Evolutionary conservation across 2,113 vertebrate genomes (phyloP).

Genomic region (Dicerorhinus sumatrensis): DNA sequence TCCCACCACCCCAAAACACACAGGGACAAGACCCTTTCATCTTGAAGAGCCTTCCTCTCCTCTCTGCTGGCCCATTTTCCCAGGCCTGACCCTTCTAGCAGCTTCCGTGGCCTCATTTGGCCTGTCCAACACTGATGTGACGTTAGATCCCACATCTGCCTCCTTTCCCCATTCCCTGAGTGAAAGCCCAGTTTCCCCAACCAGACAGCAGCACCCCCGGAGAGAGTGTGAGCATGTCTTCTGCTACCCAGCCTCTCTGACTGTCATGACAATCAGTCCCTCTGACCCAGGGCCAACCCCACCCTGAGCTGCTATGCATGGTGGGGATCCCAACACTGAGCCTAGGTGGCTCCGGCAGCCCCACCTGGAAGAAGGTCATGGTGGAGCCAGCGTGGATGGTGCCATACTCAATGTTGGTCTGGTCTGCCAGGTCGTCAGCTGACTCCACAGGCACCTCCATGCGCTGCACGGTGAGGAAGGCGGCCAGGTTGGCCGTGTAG

Average conservation of each 20-base stretch:
- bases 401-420: constrained; percentile 97
- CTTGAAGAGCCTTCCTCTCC: not conserved
- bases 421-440: constrained; percentile 93
- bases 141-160: too few species aligned
- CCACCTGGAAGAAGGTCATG: constrained; percentile 98
- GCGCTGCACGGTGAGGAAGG: constrained; percentile 96
- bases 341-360: not conserved
- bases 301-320: not conserved
- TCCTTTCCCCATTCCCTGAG: not conserved
- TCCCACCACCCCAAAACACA: not conserved
- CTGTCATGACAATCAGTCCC: not conserved
- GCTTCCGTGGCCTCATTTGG: not conserved
- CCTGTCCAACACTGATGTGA: not conserved
- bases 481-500: constrained; percentile 96
- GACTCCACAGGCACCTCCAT: constrained; percentile 97
- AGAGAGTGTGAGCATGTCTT: not conserved
- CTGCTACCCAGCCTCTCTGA: not conserved
- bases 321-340: rapidly evolving
- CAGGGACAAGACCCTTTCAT: not conserved
- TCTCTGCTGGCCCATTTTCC: not conserved
- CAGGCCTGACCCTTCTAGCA: not conserved
- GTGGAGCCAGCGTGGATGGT: constrained; percentile 96
- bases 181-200: not conserved
- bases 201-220: not conserved
- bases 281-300: not conserved